Conservation (phyloP, 2,888 invertebrate genomes). For the Catocala sponsa region DNA sequence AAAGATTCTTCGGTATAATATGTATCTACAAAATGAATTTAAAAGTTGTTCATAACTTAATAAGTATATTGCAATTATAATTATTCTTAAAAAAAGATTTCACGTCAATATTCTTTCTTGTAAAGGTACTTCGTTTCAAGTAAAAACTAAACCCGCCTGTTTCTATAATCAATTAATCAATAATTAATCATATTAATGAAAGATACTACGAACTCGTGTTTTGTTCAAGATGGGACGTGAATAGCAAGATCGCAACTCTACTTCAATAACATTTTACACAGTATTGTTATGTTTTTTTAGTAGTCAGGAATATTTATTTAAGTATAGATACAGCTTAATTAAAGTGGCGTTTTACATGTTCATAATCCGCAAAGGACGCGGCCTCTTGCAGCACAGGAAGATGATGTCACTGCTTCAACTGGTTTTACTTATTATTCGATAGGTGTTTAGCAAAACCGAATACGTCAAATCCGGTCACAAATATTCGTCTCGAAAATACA, state of each 20-base stretch:
- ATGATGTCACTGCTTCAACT: slow-evolving; percentile 85
- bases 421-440: slow-evolving; percentile 84
- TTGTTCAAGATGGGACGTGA: too few relatives aligned
- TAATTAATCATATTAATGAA: slow-evolving; percentile 2
- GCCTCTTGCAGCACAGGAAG: slow-evolving; percentile 80
- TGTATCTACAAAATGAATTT: background rate
- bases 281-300: slow-evolving; percentile 17
- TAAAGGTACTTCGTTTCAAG: background rate
- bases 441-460: slow-evolving; percentile 71
- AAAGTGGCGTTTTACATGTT: slow-evolving; percentile 36
- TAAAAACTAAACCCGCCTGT: slow-evolving; percentile 1
- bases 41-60: background rate
- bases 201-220: background rate
- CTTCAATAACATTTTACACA: background rate
- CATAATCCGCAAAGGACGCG: slow-evolving; percentile 72
- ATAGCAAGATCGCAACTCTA: background rate
- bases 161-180: slow-evolving; percentile 6
- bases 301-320: slow-evolving; percentile 4
- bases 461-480: slow-evolving; percentile 61
- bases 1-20: too few relatives aligned
- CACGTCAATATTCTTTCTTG: background rate
- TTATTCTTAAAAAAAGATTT: background rate
- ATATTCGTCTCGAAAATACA: slow-evolving; percentile 45
- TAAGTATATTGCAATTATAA: background rate
- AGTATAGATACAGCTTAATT: slow-evolving; percentile 20